Percentiles rank a stretch among this genome's conserved stretches.
Evolutionary conservation across 2,797 vertebrate genomes (phyloP).

Genomic region (Onychomys leucogaster): DNA sequence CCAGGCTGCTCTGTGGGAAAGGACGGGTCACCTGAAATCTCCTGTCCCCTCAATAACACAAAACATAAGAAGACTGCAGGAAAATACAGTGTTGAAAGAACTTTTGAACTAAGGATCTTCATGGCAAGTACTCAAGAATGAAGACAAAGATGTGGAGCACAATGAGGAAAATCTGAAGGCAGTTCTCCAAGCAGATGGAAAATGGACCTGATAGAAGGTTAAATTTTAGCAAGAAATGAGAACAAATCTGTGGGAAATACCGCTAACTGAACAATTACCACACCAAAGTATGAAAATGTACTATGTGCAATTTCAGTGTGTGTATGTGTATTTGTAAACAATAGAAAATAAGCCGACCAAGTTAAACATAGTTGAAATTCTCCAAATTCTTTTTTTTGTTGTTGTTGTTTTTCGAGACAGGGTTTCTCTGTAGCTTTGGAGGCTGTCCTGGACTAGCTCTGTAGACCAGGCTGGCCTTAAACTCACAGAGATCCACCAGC

Average conservation of each 20-base stretch:
- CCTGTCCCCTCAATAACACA: neutral
- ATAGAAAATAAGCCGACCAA: neutral
- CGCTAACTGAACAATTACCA: neutral
- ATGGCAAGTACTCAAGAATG: neutral
- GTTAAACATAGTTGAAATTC: neutral
- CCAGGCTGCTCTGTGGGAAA: neutral
- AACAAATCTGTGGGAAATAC: neutral
- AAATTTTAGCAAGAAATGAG: conserved; percentile 47
- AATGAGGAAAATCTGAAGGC: neutral
- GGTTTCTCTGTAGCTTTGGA: no score
- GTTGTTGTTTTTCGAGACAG: no score
- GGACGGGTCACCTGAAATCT: neutral
- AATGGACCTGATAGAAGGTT: neutral
- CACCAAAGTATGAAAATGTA: neutral
- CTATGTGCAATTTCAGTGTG: neutral
- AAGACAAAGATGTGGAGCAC: neutral
- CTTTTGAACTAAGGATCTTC: neutral
- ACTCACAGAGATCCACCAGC: no score
- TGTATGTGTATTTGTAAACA: neutral
- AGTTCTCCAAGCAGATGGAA: neutral
- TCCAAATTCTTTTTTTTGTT: conserved; percentile 14
- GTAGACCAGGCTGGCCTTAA: no score
- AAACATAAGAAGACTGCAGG: neutral
- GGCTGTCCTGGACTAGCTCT: no score
- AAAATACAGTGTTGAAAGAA: conserved; percentile 6